A percentile compares a stretch with the other conserved stretches of the same genome.
phyloP scores from a whole-genome alignment of 2,113 vertebrate species.

The Petaurus breviceps region DNA sequence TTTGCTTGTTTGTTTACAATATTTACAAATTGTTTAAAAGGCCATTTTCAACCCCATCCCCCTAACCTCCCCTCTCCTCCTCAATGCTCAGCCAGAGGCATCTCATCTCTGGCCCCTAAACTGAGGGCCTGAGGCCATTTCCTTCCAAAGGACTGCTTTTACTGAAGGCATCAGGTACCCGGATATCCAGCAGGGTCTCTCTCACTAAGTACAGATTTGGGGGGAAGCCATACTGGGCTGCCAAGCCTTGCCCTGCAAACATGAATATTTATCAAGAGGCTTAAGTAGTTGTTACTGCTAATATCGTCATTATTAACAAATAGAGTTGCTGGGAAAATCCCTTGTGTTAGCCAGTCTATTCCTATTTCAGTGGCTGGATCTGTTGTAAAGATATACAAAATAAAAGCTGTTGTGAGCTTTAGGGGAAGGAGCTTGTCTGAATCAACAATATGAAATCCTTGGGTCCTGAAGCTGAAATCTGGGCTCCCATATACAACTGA shows the following conservation, averaged over 20 bases:
- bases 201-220: background rate
- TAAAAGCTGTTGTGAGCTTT: background rate
- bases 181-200: background rate
- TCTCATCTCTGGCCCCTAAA: background rate
- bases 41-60: background rate
- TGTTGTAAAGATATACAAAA: background rate
- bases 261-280: background rate
- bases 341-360: background rate
- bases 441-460: background rate
- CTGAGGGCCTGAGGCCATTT: background rate
- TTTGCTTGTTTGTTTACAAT: background rate
- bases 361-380: background rate
- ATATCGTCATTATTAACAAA: constrained; percentile 3
- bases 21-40: background rate
- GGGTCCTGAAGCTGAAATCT: background rate
- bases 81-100: background rate
- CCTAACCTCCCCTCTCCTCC: background rate
- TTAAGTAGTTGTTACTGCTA: constrained; percentile 1
- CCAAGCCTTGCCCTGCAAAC: background rate
- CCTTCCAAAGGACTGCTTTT: background rate
- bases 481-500: background rate
- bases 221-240: background rate
- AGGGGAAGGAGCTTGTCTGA: background rate
- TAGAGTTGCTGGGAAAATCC: background rate
- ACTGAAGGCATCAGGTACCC: background rate